Conservation (phyloP, 2,113 vertebrate genomes). For the Bucco capensis region DNA sequence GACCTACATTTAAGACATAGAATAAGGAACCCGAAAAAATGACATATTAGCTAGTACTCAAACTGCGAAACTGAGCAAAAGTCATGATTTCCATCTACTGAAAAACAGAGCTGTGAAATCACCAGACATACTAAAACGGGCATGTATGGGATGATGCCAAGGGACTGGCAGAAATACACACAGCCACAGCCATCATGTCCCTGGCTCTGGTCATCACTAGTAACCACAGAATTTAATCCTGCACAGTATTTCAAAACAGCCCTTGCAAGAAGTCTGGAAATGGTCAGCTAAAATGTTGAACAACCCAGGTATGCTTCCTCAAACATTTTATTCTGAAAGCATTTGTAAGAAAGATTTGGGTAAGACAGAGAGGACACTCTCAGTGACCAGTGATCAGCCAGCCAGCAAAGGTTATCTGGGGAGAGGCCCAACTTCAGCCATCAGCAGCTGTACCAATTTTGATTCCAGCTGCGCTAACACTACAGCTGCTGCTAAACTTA, state of each 20-base stretch:
- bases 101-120: neutral
- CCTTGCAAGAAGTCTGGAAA: neutral
- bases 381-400: neutral
- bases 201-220: neutral
- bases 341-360: neutral
- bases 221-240: neutral
- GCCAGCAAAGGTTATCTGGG: neutral
- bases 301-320: neutral
- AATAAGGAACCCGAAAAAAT: neutral
- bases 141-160: neutral
- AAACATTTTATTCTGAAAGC: neutral
- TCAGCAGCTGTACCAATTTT: neutral
- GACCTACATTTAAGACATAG: neutral
- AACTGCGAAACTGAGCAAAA: neutral
- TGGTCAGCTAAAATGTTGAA: neutral
- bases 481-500: neutral
- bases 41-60: neutral
- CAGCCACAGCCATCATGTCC: fast-evolving
- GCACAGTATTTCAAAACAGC: neutral
- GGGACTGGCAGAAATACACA: neutral
- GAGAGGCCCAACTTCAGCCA: neutral
- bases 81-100: neutral
- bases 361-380: neutral
- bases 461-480: neutral
- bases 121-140: neutral